Base-by-base conservation (phyloP, 92 coral and sea anemone species). In the Paragorgia papillata region DNA sequence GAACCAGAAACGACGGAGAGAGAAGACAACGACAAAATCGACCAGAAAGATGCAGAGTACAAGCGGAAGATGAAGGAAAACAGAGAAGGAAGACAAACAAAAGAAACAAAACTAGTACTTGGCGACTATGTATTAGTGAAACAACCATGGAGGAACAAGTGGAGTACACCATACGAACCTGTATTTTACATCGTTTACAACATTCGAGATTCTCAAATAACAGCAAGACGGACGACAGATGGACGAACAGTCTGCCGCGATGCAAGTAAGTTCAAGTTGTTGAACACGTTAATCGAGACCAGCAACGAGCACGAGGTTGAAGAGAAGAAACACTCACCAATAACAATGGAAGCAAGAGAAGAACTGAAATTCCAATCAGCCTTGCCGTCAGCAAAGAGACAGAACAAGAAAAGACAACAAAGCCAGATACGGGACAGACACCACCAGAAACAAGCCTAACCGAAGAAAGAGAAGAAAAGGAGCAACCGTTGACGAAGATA, bases 61-160 rank as follows among this genome's bases (percentile, higher is more conserved):
- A 88, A 88, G 50, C 69, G 65, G 55, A 87, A 74, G 64, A 83
- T 87, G 85, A 87, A 79, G 33, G 22, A 50, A 56, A 58, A 66
- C 56, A 64, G 80, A 60, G 89, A 88, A 59, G 74, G 58, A 53
- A 80, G 89, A 15, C 73, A 82, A 25, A 84, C 89, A 9, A 75
- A 74, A 59, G 85, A 88, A 44, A 58, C 61, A 27, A 82, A 55
- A 4, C 64, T 85, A 57, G 41, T 85, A 55, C 87, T 78, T 40
- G 89, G 87, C 33, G 87, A 88, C 71, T 74, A 88, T 51, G 92
- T 85, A 60, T 49, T 88, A 29, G 89, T 88, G 75, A 88, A 59
- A 19, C 81, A 75, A 40, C 53, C 32, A 37, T 57, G 28, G 71
- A 59, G 27, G 53, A 75, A 75, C 57, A 75, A 75, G 21, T 75